These are phyloP conservation scores for Pica pica DNA, from an alignment of 2,113 vertebrate species.

Conservation along the genomic window DNA sequence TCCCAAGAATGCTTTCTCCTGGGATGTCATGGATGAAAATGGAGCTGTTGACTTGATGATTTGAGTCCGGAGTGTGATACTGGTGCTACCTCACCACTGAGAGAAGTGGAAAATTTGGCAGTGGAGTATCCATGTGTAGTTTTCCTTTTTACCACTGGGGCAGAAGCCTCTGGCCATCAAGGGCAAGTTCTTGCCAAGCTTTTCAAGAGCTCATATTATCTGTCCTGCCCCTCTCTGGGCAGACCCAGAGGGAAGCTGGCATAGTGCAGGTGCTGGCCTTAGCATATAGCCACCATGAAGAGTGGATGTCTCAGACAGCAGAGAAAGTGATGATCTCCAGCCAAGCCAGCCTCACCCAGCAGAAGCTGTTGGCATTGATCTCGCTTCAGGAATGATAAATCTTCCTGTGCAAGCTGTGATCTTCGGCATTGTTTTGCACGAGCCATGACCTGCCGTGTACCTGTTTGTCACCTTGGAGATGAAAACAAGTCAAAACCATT, in stretches of 20 bases:
- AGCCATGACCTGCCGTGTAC: neutral
- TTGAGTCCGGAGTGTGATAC: neutral
- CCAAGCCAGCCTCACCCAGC: accelerated
- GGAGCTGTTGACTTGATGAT: accelerated
- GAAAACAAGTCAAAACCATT: neutral
- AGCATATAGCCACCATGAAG: accelerated
- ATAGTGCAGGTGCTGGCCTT: neutral
- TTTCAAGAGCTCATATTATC: accelerated
- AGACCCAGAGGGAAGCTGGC: accelerated
- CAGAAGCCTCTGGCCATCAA: neutral
- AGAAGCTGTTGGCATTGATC: neutral
- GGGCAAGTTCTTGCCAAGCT: neutral
- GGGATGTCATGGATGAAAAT: neutral
- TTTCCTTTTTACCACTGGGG: neutral
- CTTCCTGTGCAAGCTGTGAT: neutral
- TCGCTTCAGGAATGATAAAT: neutral
- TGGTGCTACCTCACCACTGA: neutral
- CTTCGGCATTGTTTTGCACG: neutral
- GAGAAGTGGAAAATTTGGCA: neutral
- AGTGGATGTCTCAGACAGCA: accelerated
- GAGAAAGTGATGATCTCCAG: neutral
- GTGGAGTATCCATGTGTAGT: accelerated
- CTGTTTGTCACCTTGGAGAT: neutral
- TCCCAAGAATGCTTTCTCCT: accelerated
- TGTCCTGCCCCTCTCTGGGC: neutral